phyloP scores from a whole-genome alignment of 2,888 invertebrate genomes.

The Ichneumoninae sp. region DNA sequence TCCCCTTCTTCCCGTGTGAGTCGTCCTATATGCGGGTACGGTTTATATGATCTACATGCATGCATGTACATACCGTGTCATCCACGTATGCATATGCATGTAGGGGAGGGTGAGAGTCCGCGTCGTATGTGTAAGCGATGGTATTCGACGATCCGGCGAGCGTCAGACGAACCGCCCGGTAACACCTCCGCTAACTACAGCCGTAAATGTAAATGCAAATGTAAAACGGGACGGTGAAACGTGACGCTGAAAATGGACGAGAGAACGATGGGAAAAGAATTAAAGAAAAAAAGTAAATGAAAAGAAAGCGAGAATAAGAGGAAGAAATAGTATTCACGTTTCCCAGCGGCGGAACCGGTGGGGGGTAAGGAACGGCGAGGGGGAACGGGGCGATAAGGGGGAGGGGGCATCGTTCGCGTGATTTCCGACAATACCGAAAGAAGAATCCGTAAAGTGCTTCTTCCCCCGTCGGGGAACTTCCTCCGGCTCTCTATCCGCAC shows the following conservation, averaged over 20 bases:
- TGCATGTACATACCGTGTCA: background rate
- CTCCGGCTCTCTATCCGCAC: background rate
- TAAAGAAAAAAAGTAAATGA: background rate
- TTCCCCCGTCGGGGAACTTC: conserved; percentile 34
- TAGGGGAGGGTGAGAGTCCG: background rate
- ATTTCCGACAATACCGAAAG: conserved; percentile 54
- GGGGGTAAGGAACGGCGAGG: background rate
- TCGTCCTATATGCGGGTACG: background rate
- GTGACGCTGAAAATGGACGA: conserved; percentile 58
- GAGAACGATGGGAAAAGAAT: conserved; percentile 37
- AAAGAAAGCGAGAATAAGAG: background rate
- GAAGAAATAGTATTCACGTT: conserved; percentile 11
- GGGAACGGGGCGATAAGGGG: background rate
- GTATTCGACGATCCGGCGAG: background rate
- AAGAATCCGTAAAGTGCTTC: conserved; percentile 61
- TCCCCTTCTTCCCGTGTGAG: conserved; percentile 1
- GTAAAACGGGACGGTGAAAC: conserved; percentile 41
- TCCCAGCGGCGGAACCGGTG: background rate
- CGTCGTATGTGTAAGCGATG: background rate
- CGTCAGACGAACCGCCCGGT: conserved; percentile 25
- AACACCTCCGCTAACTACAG: conserved; percentile 51
- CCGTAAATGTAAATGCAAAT: conserved; percentile 60
- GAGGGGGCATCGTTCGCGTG: conserved; percentile 51
- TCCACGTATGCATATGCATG: background rate
- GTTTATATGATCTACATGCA: background rate